Percentiles rank a stretch among this genome's conserved stretches.
Evolutionary conservation across 2,888 invertebrate species (phyloP).

Genomic region (Phortica okadai): DNA sequence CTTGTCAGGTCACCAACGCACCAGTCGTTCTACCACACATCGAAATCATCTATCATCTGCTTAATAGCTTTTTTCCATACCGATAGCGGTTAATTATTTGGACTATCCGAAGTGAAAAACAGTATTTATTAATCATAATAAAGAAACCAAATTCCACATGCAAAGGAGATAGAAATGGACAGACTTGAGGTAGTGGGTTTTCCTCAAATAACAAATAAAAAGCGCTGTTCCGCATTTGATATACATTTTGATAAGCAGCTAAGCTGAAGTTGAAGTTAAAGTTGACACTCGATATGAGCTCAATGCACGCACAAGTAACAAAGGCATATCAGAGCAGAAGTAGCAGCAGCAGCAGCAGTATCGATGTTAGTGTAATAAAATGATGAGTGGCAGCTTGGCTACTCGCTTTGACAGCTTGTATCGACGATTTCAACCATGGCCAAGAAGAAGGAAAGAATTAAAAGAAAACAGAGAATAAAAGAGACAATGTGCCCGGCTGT

Average conservation of each 20-base stretch:
- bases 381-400: conserved; percentile 11
- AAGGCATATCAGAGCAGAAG: not conserved
- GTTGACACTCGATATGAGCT: conserved; percentile 42
- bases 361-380: not conserved
- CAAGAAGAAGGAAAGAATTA: not conserved
- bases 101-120: conserved; percentile 42
- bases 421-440: conserved; percentile 53
- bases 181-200: conserved; percentile 2
- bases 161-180: not conserved
- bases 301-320: conserved; percentile 42
- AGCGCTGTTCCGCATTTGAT: conserved; percentile 59
- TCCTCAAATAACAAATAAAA: conserved; percentile 49
- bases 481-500: conserved; percentile 27
- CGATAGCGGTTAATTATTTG: conserved; percentile 34
- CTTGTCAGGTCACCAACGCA: not conserved
- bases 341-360: conserved; percentile 26
- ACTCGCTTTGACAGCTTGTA: conserved; percentile 38
- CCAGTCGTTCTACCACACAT: conserved; percentile 6
- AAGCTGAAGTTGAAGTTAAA: conserved; percentile 32
- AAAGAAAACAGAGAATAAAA: not conserved
- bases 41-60: conserved; percentile 60
- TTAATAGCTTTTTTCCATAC: conserved; percentile 53
- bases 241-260: conserved; percentile 55
- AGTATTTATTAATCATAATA: conserved; percentile 64
- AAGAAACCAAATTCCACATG: conserved; percentile 1